Evolutionary conservation across 1,140 invertebrate species (phyloP).

Genomic region (Heliconius congener): DNA sequence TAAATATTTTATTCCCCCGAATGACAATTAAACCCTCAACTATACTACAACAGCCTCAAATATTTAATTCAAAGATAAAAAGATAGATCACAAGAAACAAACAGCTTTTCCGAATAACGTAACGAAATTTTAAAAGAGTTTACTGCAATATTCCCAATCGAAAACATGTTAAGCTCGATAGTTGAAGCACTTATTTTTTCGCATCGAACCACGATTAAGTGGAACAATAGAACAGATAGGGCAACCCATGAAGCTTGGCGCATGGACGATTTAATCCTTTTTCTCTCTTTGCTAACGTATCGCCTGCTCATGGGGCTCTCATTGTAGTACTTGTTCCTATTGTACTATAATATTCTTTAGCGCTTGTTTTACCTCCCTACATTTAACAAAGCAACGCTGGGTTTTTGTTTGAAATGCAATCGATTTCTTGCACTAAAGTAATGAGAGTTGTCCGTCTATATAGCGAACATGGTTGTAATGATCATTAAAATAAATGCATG

Average conservation of each 20-base stretch:
- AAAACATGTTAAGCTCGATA: neutral
- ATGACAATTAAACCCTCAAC: too few species aligned
- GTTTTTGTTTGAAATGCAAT: conserved; percentile 23
- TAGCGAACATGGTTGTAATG: neutral
- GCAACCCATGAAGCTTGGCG: conserved; percentile 23
- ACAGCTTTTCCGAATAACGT: neutral
- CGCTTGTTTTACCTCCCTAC: conserved; percentile 40
- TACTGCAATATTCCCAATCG: neutral
- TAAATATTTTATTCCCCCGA: too few species aligned
- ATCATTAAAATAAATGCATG: conserved; percentile 13
- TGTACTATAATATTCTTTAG: conserved; percentile 52
- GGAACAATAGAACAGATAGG: conserved; percentile 33
- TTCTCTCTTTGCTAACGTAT: conserved; percentile 56
- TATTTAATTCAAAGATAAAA: neutral
- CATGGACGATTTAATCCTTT: conserved; percentile 49
- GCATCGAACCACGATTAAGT: conserved; percentile 30
- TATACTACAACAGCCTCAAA: too few species aligned
- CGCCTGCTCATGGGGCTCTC: conserved; percentile 56
- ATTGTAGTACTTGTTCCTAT: conserved; percentile 50
- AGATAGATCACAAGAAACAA: neutral
- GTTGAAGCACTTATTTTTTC: conserved; percentile 14
- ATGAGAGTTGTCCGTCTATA: neutral
- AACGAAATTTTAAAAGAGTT: neutral
- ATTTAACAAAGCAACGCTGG: conserved; percentile 14
- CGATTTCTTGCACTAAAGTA: conserved; percentile 23